phyloP scores from a whole-genome alignment of 1,140 invertebrate species.

The Drosophila oshimai region DNA sequence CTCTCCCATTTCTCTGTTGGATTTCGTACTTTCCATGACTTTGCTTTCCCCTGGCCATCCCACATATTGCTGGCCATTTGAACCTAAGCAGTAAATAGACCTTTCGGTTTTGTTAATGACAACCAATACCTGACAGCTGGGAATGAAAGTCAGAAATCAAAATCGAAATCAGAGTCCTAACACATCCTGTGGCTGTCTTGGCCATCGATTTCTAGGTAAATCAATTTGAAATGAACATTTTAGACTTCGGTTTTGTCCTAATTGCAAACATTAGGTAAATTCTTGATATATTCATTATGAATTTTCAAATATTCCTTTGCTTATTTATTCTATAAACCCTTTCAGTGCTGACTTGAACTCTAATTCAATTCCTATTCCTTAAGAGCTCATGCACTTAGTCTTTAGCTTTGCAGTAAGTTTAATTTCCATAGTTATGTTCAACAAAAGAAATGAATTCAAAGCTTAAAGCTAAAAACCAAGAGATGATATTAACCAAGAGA shows the following conservation, averaged over 20 bases:
- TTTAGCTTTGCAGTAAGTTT: no score
- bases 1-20: conserved; percentile 8
- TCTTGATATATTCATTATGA: no score
- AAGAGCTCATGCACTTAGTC: no score
- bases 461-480: no score
- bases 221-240: not conserved
- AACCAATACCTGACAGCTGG: conserved; percentile 1
- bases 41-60: not conserved
- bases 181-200: not conserved
- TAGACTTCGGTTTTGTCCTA: not conserved
- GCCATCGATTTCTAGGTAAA: not conserved
- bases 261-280: no score
- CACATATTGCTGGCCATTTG: conserved; percentile 49
- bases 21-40: conserved; percentile 34
- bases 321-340: no score
- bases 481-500: no score
- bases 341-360: no score
- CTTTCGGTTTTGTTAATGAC: conserved; percentile 43
- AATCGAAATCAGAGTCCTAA: conserved; percentile 17
- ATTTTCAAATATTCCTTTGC: no score
- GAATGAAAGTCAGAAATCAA: not conserved
- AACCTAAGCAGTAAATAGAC: conserved; percentile 25
- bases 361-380: no score
- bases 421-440: no score
- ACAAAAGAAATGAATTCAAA: no score